phyloP scores from a whole-genome alignment of 2,888 invertebrate species.

The Deilephila porcellus region DNA sequence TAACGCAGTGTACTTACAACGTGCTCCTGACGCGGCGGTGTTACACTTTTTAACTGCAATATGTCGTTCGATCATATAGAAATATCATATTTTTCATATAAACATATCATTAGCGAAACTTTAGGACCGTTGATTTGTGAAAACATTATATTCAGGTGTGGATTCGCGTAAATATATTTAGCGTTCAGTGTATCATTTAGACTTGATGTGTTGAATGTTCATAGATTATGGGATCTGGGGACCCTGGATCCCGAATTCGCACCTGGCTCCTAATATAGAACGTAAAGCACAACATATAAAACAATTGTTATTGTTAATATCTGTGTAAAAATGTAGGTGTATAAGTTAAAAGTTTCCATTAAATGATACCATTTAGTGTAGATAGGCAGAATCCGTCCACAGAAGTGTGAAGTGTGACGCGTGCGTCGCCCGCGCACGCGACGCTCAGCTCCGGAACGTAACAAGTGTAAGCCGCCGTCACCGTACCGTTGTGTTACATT shows the following conservation, averaged over 20 bases:
- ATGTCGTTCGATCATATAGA: constrained; percentile 35
- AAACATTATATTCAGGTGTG: constrained; percentile 14
- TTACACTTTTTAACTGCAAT: constrained; percentile 39
- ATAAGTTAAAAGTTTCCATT: constrained; percentile 24
- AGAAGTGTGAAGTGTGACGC: constrained; percentile 52
- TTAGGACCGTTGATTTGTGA: constrained; percentile 18
- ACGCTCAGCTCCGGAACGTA: background rate
- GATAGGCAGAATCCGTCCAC: constrained; percentile 74
- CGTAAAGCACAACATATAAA: constrained; percentile 24
- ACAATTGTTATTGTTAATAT: constrained; percentile 27
- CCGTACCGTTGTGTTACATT: constrained; percentile 44
- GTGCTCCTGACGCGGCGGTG: constrained; percentile 49
- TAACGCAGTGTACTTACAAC: constrained; percentile 59
- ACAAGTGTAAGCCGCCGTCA: constrained; percentile 60
- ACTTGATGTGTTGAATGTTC: constrained; percentile 12
- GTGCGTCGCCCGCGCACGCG: constrained; percentile 37
- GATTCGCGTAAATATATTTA: constrained; percentile 5
- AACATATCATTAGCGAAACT: constrained; percentile 19
- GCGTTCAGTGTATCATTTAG: constrained; percentile 14
- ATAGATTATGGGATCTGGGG: constrained; percentile 7
- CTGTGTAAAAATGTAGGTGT: constrained; percentile 21
- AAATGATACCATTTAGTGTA: constrained; percentile 42
- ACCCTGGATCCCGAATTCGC: background rate
- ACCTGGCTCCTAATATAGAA: constrained; percentile 4
- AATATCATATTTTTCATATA: constrained; percentile 24